phyloP scores from a whole-genome alignment of 1,140 invertebrate genomes.

The Teleopsis dalmanni region DNA sequence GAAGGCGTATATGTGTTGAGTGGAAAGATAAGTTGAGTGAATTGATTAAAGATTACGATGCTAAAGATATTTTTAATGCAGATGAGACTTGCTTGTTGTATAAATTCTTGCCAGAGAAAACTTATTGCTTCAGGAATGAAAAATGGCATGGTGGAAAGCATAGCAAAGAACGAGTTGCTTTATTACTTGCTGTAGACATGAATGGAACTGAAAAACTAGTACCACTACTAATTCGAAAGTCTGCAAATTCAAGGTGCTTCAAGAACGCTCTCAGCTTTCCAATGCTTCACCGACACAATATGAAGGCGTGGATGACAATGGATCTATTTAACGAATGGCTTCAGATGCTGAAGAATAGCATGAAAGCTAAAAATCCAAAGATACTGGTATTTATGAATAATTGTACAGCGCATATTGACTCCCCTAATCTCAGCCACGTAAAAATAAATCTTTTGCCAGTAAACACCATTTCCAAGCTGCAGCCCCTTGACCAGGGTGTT shows the following conservation, averaged over 20 bases:
- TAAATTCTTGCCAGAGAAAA: background rate
- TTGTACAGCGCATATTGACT: too few relatives aligned
- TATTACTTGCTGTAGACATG: slow-evolving; percentile 1
- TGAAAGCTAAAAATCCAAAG: too few relatives aligned
- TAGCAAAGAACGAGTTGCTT: background rate
- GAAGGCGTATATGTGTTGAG: too few relatives aligned
- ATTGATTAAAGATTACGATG: background rate
- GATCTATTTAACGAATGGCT: slow-evolving; percentile 21
- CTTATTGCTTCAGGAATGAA: background rate
- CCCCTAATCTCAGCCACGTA: too few relatives aligned
- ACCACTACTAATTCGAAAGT: slow-evolving; percentile 40
- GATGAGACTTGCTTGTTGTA: background rate
- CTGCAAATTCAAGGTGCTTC: slow-evolving; percentile 45
- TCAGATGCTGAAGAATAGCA: background rate
- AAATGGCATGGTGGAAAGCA: background rate
- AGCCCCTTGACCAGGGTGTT: too few relatives aligned
- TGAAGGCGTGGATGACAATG: slow-evolving; percentile 49
- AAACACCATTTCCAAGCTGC: too few relatives aligned
- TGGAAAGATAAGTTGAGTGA: background rate
- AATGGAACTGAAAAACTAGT: slow-evolving; percentile 2
- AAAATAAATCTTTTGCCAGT: too few relatives aligned
- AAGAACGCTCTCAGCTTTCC: slow-evolving; percentile 43
- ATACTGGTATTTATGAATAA: too few relatives aligned
- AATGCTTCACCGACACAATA: slow-evolving; percentile 43
- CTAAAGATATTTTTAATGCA: background rate